Conservation (phyloP, 2,113 vertebrate species). For the Galbula dea region DNA sequence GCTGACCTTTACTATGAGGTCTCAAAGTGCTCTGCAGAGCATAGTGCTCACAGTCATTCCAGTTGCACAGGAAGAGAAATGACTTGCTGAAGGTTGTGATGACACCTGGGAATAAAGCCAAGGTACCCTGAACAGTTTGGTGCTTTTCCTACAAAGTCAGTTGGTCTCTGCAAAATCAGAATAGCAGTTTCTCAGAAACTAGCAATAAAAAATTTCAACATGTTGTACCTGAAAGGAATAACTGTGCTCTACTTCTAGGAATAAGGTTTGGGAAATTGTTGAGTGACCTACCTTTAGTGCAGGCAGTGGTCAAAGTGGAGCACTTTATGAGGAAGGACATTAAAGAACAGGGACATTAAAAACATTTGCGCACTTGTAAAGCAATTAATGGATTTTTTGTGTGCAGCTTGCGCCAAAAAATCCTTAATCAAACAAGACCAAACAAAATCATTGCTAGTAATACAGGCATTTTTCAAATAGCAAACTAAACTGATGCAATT, state of each 20-base stretch:
- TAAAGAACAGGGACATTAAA: neutral
- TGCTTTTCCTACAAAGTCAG: neutral
- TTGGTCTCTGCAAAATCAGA: neutral
- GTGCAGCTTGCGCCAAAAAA: neutral
- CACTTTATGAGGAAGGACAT: neutral
- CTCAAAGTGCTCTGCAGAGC: neutral
- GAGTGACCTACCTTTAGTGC: neutral
- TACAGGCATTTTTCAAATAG: neutral
- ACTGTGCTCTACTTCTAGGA: neutral
- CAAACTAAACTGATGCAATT: neutral
- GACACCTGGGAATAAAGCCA: neutral
- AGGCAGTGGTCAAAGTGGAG: neutral
- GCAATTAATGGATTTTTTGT: neutral
- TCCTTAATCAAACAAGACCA: neutral
- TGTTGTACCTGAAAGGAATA: neutral
- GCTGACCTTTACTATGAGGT: neutral
- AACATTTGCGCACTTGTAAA: neutral
- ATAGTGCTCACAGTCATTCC: fast-evolving
- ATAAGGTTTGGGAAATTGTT: neutral
- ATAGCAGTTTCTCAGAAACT: neutral
- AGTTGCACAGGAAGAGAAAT: neutral
- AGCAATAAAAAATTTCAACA: neutral
- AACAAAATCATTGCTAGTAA: neutral
- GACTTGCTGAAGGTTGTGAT: neutral
- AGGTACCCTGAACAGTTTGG: neutral